Evolutionary conservation across 2,797 vertebrate genomes (phyloP).

Genomic region (Cyclura pinguis): DNA sequence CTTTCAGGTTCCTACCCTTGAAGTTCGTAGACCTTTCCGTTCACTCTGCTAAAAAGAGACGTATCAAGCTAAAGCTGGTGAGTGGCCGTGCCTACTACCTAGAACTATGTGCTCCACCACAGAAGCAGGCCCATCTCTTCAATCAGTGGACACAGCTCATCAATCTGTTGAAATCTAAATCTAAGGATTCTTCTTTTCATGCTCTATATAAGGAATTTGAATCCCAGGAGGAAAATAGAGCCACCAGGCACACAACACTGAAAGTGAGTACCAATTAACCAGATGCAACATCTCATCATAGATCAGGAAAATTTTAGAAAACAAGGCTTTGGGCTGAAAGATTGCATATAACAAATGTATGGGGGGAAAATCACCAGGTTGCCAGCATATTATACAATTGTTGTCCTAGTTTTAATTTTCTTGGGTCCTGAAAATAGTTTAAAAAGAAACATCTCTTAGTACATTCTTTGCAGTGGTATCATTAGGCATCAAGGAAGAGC

Average conservation of each 20-base stretch:
- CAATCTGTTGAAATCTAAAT: slow-evolving; percentile 54
- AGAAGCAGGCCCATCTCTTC: slow-evolving; percentile 62
- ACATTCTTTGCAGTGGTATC: neutral
- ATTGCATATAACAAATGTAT: neutral
- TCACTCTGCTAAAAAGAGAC: slow-evolving; percentile 63
- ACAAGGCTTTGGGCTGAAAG: neutral
- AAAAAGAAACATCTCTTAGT: neutral
- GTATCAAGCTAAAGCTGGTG: slow-evolving; percentile 71
- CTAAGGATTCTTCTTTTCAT: neutral
- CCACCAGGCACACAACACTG: neutral
- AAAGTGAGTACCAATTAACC: slow-evolving; percentile 39
- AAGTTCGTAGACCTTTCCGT: slow-evolving; percentile 76
- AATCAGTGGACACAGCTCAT: slow-evolving; percentile 71
- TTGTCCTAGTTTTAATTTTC: neutral
- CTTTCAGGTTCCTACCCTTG: slow-evolving; percentile 73
- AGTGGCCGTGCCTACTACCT: slow-evolving; percentile 74
- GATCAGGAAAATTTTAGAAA: neutral
- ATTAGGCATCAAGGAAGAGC: neutral
- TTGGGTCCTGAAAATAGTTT: neutral
- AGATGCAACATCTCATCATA: neutral
- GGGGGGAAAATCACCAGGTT: neutral
- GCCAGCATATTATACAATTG: neutral
- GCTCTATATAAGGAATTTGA: slow-evolving; percentile 36
- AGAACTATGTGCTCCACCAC: slow-evolving; percentile 67
- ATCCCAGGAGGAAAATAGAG: neutral